Percentiles rank a stretch among this genome's conserved stretches.
phyloP scores from a whole-genome alignment of 2,888 invertebrate species.

The Macrophya alboannulata region DNA sequence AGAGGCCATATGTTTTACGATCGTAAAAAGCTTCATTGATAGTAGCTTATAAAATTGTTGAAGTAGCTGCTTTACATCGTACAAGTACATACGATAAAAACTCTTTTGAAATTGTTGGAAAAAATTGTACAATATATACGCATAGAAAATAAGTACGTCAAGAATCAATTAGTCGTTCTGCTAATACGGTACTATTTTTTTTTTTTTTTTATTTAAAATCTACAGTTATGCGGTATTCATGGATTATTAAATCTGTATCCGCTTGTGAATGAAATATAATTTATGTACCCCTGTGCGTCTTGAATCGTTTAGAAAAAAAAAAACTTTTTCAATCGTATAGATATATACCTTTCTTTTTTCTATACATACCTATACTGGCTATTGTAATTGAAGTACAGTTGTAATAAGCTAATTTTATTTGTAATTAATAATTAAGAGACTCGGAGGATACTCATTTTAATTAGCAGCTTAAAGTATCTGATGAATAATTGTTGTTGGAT shows the following conservation, averaged over 20 bases:
- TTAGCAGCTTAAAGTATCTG: background rate
- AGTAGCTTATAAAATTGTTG: conserved; percentile 7
- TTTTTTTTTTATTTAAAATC: no score
- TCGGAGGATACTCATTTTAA: background rate
- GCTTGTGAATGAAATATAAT: background rate
- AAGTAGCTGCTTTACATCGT: background rate
- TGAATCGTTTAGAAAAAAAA: background rate
- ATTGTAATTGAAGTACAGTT: conserved; percentile 5
- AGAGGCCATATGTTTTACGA: background rate
- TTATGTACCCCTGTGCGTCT: background rate
- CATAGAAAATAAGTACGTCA: background rate
- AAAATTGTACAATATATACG: background rate
- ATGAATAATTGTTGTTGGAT: background rate
- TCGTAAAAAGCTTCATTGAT: background rate
- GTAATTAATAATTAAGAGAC: background rate
- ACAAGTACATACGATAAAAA: background rate
- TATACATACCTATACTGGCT: background rate
- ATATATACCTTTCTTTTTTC: background rate
- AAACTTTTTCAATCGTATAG: background rate
- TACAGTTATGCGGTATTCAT: background rate
- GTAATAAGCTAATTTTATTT: background rate
- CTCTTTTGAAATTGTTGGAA: background rate
- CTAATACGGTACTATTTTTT: background rate
- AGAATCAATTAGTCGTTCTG: conserved; percentile 15
- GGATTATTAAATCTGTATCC: background rate